phyloP scores from a whole-genome alignment of 2,888 invertebrate species.

The Nipponacmea schrenckii region DNA sequence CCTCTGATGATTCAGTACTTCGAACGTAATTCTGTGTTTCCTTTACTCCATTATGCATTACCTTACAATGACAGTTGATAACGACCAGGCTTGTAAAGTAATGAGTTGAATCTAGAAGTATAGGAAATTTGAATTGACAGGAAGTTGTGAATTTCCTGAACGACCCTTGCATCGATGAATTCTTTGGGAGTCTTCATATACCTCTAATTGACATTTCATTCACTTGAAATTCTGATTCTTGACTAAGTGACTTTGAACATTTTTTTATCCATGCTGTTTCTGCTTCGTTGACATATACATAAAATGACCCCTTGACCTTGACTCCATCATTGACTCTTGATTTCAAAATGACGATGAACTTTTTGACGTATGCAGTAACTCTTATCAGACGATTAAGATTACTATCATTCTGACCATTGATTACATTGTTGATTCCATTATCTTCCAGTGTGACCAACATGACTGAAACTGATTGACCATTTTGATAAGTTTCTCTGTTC shows the following conservation, averaged over 20 bases:
- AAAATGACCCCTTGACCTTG: neutral
- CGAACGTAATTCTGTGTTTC: neutral
- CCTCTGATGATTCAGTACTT: conserved; percentile 1
- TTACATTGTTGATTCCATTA: no score
- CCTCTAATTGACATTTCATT: neutral
- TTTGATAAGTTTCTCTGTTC: no score
- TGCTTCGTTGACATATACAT: neutral
- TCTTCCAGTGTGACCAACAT: no score
- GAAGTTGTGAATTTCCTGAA: neutral
- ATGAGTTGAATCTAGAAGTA: neutral
- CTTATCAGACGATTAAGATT: neutral
- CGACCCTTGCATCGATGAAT: no score
- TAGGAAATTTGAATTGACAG: neutral
- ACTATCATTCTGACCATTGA: neutral
- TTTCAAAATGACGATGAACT: neutral
- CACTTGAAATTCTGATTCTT: neutral
- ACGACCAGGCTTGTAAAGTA: neutral
- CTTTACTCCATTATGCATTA: no score
- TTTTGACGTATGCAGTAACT: neutral
- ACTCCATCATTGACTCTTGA: neutral
- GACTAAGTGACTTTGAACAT: neutral
- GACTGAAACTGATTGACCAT: no score
- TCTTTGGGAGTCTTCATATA: neutral
- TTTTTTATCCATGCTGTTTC: neutral
- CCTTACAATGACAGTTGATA: neutral